Evolutionary conservation across 2,113 vertebrate species (phyloP), one percentile per base, ranked within the genome.

Genomic region (Pontoporia blainvillei): DNA sequence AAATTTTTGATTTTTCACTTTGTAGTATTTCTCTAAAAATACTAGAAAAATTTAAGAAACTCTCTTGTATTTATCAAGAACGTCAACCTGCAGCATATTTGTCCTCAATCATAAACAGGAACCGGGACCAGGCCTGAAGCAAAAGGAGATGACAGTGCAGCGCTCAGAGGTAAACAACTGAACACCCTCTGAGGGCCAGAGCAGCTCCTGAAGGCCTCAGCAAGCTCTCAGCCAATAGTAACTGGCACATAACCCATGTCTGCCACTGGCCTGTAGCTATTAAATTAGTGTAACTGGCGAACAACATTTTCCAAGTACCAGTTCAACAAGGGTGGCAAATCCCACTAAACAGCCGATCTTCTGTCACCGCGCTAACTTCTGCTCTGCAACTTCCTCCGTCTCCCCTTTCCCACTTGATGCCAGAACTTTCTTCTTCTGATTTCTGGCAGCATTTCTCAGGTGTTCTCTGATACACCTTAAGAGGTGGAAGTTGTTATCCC

Each of bases 281-380:
- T 90, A 79, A 44, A 41, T 54, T 72, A 31, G 61, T 59, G 94
- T 95, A 92, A 97, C 1, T 90, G 39, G 76, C 72, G 52, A 72
- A 23, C 88, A 89, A 95, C 29, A 76, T 54, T 82, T 90, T 67
- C 76, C 21, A 71, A 87, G 18, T 25, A 34, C 25, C 0, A 0
- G 85, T 69, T 93, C 79, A 94, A 17, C 2, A 6, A 89, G 8
- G n/a, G n/a, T 17, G n/a, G 57, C 46, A 96, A 79, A 81, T n/a
- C 11, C 39, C 12, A 69, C 23, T 34, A 13, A n/a, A 71, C n/a
- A 79, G 13, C 20, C 39, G 62, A 4, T 9, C 59, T 71, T 13
- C 75, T 87, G 21, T 61, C 81, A 44, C 21, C 54, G 52, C 71
- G 36, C 62, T 20, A 69, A 34, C 5, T 62, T 73, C 81, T 72